phyloP scores from a whole-genome alignment of 2,113 vertebrate genomes.

The Poicephalus gulielmi region DNA sequence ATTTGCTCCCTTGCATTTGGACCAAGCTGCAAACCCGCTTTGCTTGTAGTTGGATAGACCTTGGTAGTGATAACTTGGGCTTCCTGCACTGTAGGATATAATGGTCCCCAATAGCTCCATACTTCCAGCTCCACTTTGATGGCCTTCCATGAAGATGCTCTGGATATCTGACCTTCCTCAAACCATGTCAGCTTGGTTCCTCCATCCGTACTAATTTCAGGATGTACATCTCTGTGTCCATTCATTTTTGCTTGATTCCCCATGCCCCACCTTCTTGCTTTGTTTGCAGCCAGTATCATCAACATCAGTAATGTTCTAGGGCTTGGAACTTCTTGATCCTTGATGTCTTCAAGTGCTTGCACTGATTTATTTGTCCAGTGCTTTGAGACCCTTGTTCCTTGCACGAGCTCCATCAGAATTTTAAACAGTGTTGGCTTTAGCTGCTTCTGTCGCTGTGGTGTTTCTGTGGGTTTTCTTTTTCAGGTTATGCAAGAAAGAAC shows the following conservation, averaged over 20 bases:
- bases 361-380: not conserved
- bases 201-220: not conserved
- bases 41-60: not conserved
- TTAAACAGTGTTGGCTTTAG: not conserved
- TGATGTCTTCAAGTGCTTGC: not conserved
- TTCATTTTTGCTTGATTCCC: not conserved
- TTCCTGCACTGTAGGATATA: not conserved
- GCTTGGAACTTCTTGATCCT: not conserved
- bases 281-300: not conserved
- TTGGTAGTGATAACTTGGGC: not conserved
- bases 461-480: not conserved
- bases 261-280: rapidly evolving
- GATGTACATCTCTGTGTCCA: not conserved
- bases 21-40: not conserved
- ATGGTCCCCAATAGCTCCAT: not conserved
- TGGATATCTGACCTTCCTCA: not conserved
- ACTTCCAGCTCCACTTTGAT: not conserved
- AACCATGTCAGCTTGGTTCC: not conserved
- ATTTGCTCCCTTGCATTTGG: not conserved
- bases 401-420: not conserved
- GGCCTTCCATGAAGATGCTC: not conserved
- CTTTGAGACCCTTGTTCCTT: not conserved
- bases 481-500: not conserved
- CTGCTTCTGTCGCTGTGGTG: rapidly evolving
- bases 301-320: not conserved